phyloP scores from a whole-genome alignment of 2,888 invertebrate genomes.

The Parnassius glacialis region DNA sequence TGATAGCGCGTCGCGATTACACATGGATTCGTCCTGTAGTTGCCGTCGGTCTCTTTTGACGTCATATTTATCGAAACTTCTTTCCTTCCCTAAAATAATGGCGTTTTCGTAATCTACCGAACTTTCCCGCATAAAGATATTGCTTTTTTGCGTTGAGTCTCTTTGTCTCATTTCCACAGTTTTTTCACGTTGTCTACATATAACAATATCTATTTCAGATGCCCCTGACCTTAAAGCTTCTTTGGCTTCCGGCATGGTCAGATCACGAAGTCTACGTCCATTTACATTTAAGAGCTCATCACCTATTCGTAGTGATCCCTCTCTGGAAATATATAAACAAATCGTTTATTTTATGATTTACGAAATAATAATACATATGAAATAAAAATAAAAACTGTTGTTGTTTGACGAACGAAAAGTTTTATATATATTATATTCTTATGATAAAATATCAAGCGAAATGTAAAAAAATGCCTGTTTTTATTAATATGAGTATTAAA shows the following conservation, averaged over 20 bases:
- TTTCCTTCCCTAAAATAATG: constrained; percentile 76
- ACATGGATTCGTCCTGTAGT: constrained; percentile 75
- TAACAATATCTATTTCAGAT: constrained; percentile 84
- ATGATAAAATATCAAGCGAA: no score
- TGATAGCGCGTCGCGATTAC: constrained; percentile 76
- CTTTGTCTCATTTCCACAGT: constrained; percentile 45
- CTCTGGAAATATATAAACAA: constrained; percentile 54
- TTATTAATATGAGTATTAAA: no score
- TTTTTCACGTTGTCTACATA: constrained; percentile 77
- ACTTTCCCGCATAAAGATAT: constrained; percentile 81
- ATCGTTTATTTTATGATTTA: no score
- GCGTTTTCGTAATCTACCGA: constrained; percentile 86
- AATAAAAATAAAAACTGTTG: no score
- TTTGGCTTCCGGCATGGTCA: constrained; percentile 84
- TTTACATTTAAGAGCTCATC: constrained; percentile 88
- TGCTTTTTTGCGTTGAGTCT: constrained; percentile 47
- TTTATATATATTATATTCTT: no score
- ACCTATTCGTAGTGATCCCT: constrained; percentile 84
- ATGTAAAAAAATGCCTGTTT: no score
- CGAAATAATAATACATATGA: no score
- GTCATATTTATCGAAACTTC: constrained; percentile 69
- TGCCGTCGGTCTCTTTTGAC: constrained; percentile 87
- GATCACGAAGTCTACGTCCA: constrained; percentile 84
- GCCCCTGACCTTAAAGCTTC: constrained; percentile 83
- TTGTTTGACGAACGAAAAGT: no score